These are phyloP conservation scores for Phoenicopterus ruber DNA, from an alignment of 2,113 vertebrate genomes.

Conservation along the genomic window DNA sequence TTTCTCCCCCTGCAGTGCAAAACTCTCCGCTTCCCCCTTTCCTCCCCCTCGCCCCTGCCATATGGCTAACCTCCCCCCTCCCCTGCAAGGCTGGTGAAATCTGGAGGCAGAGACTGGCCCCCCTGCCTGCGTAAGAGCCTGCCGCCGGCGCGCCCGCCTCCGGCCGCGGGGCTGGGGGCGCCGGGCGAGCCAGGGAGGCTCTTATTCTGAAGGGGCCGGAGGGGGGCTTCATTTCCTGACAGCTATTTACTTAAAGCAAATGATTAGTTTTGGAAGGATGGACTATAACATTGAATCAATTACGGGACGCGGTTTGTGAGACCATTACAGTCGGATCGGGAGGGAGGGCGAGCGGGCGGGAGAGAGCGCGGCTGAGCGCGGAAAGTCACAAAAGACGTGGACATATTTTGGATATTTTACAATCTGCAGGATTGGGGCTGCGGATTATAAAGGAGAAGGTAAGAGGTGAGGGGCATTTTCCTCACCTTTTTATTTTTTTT, in stretches of 20 bases:
- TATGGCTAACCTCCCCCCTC: slow-evolving; percentile 68
- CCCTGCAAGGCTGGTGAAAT: slow-evolving; percentile 64
- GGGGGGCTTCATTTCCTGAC: slow-evolving; percentile 87
- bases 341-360: slow-evolving; percentile 71
- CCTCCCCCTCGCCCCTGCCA: slow-evolving; percentile 50
- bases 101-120: slow-evolving; percentile 62
- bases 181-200: slow-evolving; percentile 56
- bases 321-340: slow-evolving; percentile 74
- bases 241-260: slow-evolving; percentile 95
- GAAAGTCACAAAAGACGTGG: slow-evolving; percentile 73
- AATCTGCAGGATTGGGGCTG: slow-evolving; percentile 70
- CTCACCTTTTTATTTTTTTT: background rate
- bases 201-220: slow-evolving; percentile 83
- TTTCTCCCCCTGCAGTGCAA: background rate
- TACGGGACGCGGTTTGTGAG: slow-evolving; percentile 84
- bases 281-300: slow-evolving; percentile 93
- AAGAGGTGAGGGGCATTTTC: slow-evolving; percentile 39
- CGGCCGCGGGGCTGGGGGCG: slow-evolving; percentile 43
- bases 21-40: background rate
- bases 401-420: slow-evolving; percentile 69
- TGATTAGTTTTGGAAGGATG: slow-evolving; percentile 92
- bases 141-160: slow-evolving; percentile 1
- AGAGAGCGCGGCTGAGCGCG: slow-evolving; percentile 62
- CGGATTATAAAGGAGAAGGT: slow-evolving; percentile 69
- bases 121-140: slow-evolving; percentile 75